These are phyloP conservation scores for Digitonthophagus gazella DNA, from an alignment of 2,888 invertebrate genomes.

Conservation along the genomic window DNA sequence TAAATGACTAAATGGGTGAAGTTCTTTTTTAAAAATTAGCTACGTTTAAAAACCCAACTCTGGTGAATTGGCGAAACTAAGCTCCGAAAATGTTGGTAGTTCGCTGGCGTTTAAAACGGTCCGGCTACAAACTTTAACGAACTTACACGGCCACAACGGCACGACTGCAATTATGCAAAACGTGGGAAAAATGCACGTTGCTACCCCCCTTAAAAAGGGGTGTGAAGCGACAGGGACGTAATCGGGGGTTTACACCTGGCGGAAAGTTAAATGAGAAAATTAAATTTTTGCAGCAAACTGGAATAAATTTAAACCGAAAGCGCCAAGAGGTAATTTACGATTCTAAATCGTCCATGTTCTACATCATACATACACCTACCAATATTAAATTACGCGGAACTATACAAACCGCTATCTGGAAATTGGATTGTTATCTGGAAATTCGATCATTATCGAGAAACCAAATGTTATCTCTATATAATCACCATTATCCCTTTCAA, in stretches of 20 bases:
- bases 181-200: neutral
- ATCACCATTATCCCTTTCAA: too few species aligned
- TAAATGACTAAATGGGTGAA: too few species aligned
- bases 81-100: neutral
- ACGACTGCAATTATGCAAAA: conserved; percentile 12
- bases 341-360: neutral
- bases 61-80: neutral
- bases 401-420: too few species aligned
- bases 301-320: neutral
- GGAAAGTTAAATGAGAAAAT: neutral
- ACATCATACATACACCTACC: neutral
- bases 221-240: conserved; percentile 1
- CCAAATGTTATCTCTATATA: too few species aligned
- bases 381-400: too few species aligned
- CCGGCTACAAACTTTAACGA: conserved; percentile 9
- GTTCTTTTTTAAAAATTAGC: neutral
- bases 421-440: too few species aligned
- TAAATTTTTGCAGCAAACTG: neutral
- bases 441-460: too few species aligned
- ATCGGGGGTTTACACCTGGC: conserved; percentile 1
- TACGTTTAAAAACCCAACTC: neutral
- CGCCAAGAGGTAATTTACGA: neutral
- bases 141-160: conserved; percentile 1
- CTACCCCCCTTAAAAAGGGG: conserved; percentile 7
- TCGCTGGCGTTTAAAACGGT: neutral